Conservation (phyloP, 2,888 invertebrate species). For the Philonicus albiceps region DNA sequence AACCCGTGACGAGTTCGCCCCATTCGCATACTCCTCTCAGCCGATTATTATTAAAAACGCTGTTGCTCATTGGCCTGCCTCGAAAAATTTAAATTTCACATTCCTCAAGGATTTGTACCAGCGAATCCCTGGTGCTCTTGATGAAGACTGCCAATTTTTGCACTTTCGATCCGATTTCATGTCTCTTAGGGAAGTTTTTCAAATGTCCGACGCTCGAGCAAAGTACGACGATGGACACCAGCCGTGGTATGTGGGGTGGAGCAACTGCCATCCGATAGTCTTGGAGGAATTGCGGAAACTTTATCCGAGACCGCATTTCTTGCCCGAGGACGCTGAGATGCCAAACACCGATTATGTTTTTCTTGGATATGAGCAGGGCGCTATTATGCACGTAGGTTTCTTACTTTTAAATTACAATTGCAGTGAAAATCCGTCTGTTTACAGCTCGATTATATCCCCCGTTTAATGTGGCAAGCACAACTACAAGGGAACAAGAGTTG, state of each 20-base stretch:
- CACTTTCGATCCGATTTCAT: constrained; percentile 85
- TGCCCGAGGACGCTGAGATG: constrained; percentile 88
- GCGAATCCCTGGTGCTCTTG: constrained; percentile 73
- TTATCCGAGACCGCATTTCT: constrained; percentile 83
- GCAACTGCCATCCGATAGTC: constrained; percentile 87
- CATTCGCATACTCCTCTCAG: constrained; percentile 78
- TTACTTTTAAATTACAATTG: not conserved
- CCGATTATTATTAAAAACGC: constrained; percentile 83
- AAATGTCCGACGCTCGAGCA: constrained; percentile 74
- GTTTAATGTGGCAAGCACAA: constrained; percentile 95
- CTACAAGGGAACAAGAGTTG: constrained; percentile 85
- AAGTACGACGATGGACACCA: constrained; percentile 67
- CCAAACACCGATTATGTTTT: constrained; percentile 90
- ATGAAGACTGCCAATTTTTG: constrained; percentile 85
- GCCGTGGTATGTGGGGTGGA: constrained; percentile 94
- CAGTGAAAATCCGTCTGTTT: constrained; percentile 48
- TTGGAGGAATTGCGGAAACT: constrained; percentile 75
- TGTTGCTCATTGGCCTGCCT: constrained; percentile 79
- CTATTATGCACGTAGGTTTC: constrained; percentile 83
- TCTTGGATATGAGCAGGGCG: constrained; percentile 89
- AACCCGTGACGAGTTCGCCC: constrained; percentile 73
- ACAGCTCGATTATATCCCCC: constrained; percentile 88
- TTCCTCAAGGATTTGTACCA: constrained; percentile 77
- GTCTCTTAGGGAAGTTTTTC: constrained; percentile 78
- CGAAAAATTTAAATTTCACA: constrained; percentile 70